Percentiles rank a stretch among this genome's conserved stretches.
phyloP scores from a whole-genome alignment of 35 echinoderm and acorn worm genomes.

The Diadema setosum region DNA sequence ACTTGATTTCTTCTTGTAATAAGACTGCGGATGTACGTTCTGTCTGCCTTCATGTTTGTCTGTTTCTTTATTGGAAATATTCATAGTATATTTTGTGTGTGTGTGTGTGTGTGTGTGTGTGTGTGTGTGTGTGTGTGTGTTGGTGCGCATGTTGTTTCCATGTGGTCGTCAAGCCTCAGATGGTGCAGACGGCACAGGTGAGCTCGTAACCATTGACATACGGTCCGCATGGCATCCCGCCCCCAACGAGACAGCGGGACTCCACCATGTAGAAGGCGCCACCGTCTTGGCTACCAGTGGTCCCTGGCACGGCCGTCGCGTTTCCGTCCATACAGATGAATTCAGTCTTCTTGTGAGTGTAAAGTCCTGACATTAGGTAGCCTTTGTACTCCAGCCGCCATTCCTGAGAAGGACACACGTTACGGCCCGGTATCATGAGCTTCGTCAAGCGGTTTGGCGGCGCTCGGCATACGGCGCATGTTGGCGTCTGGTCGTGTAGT shows the following conservation, averaged over 20 bases:
- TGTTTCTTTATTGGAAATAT: too few species aligned
- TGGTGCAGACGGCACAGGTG: constrained; percentile 59
- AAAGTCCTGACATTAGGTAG: constrained; percentile 1
- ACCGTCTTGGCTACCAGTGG: background rate
- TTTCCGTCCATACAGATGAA: constrained; percentile 46
- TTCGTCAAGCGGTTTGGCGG: background rate
- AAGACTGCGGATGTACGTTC: too few species aligned
- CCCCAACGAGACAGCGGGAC: background rate
- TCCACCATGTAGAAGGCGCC: constrained; percentile 5
- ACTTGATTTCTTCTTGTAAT: too few species aligned
- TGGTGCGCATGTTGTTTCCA: too few species aligned
- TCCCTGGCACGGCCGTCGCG: background rate
- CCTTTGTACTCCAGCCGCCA: constrained; percentile 71
- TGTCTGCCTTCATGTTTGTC: too few species aligned
- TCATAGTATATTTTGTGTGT: too few species aligned
- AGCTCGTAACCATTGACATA: constrained; percentile 59
- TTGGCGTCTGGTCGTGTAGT: constrained; percentile 38
- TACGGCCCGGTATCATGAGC: constrained; percentile 43
- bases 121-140: too few species aligned
- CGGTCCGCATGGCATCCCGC: constrained; percentile 20
- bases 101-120: too few species aligned
- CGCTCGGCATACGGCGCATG: constrained; percentile 54
- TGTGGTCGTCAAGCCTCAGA: too few species aligned
- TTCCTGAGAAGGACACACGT: constrained; percentile 19
- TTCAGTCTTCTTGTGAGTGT: constrained; percentile 8